Evolutionary conservation across 2,888 invertebrate species (phyloP), one percentile per base, ranked within the genome.

Genomic region (Maniola hyperantus): DNA sequence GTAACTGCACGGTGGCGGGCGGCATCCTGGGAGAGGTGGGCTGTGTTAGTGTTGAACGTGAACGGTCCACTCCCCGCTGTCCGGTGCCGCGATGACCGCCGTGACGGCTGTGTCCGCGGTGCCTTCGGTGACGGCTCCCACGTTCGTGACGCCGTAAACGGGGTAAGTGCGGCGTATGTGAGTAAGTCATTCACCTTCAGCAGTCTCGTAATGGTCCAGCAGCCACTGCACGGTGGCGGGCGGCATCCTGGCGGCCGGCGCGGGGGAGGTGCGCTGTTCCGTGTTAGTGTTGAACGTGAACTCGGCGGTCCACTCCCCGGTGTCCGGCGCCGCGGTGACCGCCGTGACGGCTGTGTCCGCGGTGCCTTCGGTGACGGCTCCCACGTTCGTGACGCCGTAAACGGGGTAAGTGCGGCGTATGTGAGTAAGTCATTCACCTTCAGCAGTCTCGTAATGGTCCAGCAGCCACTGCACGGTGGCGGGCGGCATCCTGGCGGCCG

Each of bases 381-480:
- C 95, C 87, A 87, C 89, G 18, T 83, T 84, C 46, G 88, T 73
- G 72, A 89, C 90, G 44, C 84, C 84, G 80, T 91, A 91, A 76
- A 92, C 89, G 63, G 93, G 83, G 93, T 94, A 81, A 93, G 94
- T 74, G 95, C 96, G 89, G n/a, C n/a, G n/a, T n/a, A n/a, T n/a
- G n/a, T n/a, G n/a, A n/a, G n/a, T n/a, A n/a, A n/a, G n/a, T n/a
- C 57, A 63, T 73, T 71, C 67, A 91, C 91, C 91, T 83, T 99
- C 99, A 2, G 99, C 98, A 51, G 98, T 98, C 93, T 99, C 99
- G 88, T 99, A 99, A 93, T 99, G n/a, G 85, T 98, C 98, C 80
- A 98, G 94, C 78, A 99, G 94, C 99, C 99, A 99, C 88, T 97
- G 96, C 81, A 92, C 98, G 90, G 99, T 99, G 87, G 98, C 98